Evolutionary conservation across 2,888 invertebrate genomes (phyloP), one percentile per base, ranked within the genome.

Genomic region (Frankliniella fusca): DNA sequence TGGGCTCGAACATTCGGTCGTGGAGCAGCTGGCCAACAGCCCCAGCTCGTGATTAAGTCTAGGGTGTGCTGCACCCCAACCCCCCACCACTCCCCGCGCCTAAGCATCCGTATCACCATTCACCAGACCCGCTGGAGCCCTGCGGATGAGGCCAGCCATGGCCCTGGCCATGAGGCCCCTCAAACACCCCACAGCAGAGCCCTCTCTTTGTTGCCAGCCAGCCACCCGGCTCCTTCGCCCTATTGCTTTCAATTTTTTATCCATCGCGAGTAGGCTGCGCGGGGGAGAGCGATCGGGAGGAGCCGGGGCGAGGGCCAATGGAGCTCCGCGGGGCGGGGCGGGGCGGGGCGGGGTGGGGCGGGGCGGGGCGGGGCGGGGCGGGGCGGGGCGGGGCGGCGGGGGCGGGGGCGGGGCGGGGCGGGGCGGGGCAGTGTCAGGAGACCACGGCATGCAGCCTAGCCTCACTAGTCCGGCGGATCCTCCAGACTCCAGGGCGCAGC

Each of bases 161-260:
- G 54, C 54, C 54, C 54, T 54, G 54, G 54, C 54, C n/a, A n/a
- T n/a, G n/a, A n/a, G n/a, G n/a, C 38, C 38, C 38, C 3, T 5
- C 3, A 3, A 38, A 38, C 38, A 38, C 38, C 38, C 38, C 38
- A 5, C 3, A 38, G 38, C 3, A 38, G 38, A 38, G 38, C 38
- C 3, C 38, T 38, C 38, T 38, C 38, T 38, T 38, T 38, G 38
- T 38, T 38, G 38, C 38, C 38, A 38, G 38, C 38, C 38, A 38
- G 38, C 38, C 38, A 38, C 3, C 38, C 38, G 38, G 38, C 38
- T 38, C 38, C 38, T 38, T 38, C 38, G 23, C 70, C 27, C 70
- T 27, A 76, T 76, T 76, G 70, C 70, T 76, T 76, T 76, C 70
- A 76, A 76, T 76, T 76, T 76, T 76, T 76, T 76, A 76, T 76